Evolutionary conservation across 2,888 invertebrate species (phyloP).

Genomic region (Drosophila formosana): DNA sequence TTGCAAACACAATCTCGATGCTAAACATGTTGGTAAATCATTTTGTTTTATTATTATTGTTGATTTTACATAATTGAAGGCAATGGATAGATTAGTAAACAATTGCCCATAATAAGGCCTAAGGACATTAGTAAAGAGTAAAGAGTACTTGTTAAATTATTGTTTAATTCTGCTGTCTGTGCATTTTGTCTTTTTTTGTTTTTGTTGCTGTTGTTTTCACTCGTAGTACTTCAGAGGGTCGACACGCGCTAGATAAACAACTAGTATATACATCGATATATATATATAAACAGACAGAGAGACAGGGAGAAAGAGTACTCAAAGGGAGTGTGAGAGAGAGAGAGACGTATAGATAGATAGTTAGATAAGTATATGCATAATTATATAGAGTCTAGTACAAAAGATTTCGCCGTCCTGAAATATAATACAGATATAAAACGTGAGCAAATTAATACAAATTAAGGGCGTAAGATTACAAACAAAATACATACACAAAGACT

Average conservation of each 20-base stretch:
- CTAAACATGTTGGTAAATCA: constrained; percentile 40
- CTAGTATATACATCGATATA: constrained; percentile 53
- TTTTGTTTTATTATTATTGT: constrained; percentile 46
- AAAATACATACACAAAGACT: constrained; percentile 22
- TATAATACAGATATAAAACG: constrained; percentile 86
- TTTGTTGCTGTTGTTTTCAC: constrained; percentile 26
- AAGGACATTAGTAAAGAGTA: constrained; percentile 48
- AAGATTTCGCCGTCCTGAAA: constrained; percentile 88
- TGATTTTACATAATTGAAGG: constrained; percentile 35
- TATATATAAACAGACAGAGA: constrained; percentile 15
- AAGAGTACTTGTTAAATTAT: constrained; percentile 35
- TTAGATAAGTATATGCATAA: constrained; percentile 48
- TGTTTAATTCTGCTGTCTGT: constrained; percentile 6
- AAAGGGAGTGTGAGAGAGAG: constrained; percentile 26
- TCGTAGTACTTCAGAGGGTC: constrained; percentile 32
- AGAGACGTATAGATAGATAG: constrained; percentile 31
- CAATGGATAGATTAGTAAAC: constrained; percentile 69
- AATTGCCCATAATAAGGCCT: constrained; percentile 22
- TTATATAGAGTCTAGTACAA: constrained; percentile 86
- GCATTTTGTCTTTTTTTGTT: constrained; percentile 8
- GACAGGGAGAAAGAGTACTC: constrained; percentile 44
- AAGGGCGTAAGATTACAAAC: constrained; percentile 65
- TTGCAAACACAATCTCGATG: constrained; percentile 17
- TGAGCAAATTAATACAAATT: constrained; percentile 79
- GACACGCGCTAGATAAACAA: constrained; percentile 38